Evolutionary conservation across 2,888 invertebrate genomes (phyloP), one percentile per base, ranked within the genome.

Genomic region (Leptothorax acervorum): DNA sequence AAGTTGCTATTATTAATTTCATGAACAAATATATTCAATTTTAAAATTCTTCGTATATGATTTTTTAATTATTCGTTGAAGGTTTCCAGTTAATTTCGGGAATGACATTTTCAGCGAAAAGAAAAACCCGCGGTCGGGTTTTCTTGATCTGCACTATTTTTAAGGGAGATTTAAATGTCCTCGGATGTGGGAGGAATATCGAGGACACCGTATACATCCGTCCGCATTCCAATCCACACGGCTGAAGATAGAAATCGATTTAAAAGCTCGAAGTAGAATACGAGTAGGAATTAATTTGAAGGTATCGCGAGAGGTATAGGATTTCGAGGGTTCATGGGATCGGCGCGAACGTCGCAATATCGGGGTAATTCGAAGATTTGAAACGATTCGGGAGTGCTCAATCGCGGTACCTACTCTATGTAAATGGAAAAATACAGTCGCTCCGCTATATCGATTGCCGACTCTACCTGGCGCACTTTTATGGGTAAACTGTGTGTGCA

Each of bases 361-460:
- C 70, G 78, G 4, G n/a, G 42, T 78, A 70, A 76, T 75, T 75
- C 79, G 55, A 57, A 23, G 28, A 39, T 71, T 48, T 23, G 39
- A 53, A 48, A 48, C 23, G 73, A 79, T 79, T 79, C 28, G 1
- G 51, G 51, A n/a, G 51, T 2, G 6, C 48, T 60, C 23, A 23
- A 71, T 71, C 60, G 23, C 15, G 12, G 11, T 12, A 45, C 31
- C 57, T 12, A 45, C 31, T 68, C 70, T 45, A 35, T 63, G 31
- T 63, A 42, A 53, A 28, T 60, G 39, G 18, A 71, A 73, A 79
- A 73, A 73, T 48, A 60, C 35, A 60, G 73, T 71, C 15, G 11
- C 57, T 23, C 11, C 35, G 15, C 60, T 78, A 83, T 78, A 83
- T 82, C 57, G 66, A 83, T 79, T 79, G 70, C 79, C 31, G 35